Percentiles rank a stretch among this genome's conserved stretches.
These are phyloP conservation scores for Lepidurus apus DNA, from an alignment of 1,140 invertebrate species.

Conservation along the genomic window DNA sequence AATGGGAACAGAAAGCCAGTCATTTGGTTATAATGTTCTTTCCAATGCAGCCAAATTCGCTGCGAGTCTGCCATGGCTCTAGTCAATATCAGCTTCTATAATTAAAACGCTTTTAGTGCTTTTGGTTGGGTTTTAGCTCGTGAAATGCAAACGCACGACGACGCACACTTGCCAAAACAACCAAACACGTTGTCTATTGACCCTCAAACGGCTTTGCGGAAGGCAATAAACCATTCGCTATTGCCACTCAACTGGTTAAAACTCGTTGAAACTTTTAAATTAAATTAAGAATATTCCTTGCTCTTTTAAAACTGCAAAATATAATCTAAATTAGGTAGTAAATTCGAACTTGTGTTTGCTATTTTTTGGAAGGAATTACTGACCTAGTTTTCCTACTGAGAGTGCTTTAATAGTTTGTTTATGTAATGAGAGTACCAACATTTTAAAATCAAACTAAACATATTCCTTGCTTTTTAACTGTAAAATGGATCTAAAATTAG, in stretches of 20 bases:
- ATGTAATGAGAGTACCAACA: too few relatives aligned
- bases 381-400: too few relatives aligned
- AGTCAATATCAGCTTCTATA: background rate
- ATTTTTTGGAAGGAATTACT: too few relatives aligned
- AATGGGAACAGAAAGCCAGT: conserved; percentile 19
- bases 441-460: too few relatives aligned
- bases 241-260: background rate
- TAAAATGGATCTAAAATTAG: too few relatives aligned
- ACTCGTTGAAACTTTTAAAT: background rate
- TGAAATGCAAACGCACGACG: background rate
- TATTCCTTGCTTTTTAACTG: too few relatives aligned
- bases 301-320: too few relatives aligned
- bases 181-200: background rate
- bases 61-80: background rate
- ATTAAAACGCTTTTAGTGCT: background rate
- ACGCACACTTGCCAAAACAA: background rate
- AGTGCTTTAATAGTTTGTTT: too few relatives aligned
- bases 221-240: background rate
- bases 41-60: conserved; percentile 9
- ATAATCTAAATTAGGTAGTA: too few relatives aligned
- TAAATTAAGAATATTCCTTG: too few relatives aligned
- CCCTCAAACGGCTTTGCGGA: background rate
- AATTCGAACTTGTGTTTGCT: too few relatives aligned
- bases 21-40: conserved; percentile 1
- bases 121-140: background rate